Evolutionary conservation across 2,888 invertebrate species (phyloP), one percentile per base, ranked within the genome.

Genomic region (Drosophila atripex): DNA sequence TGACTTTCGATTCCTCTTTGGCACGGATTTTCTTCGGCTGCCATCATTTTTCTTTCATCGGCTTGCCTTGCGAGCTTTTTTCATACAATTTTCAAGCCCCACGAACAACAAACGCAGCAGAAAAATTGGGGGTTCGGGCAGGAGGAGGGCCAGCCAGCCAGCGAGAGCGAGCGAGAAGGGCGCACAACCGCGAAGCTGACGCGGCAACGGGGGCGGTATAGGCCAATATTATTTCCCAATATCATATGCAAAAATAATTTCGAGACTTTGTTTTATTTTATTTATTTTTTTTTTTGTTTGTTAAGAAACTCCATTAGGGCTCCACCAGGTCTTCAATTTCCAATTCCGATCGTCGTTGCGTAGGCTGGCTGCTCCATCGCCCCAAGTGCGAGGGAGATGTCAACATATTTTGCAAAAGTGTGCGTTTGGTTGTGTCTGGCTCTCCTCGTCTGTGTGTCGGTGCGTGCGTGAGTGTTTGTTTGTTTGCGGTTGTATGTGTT

Each of bases 1-100:
- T 32, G 53, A 65, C 64, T 64, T 65, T 53, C 65, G 64, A 53
- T 60, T 70, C 69, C 71, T 45, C 71, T 70, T 69, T 71, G 46
- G 49, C 43, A 45, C 49, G 60, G 53, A 38, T 60, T 70, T 60
- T 70, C 71, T 59, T 69, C 52, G 39, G 45, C 45, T 60, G 58
- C 58, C 45, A 52, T 58, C 70, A 69, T 70, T 70, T 58, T 70
- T 58, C 70, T 58, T 46, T 69, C 41, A 41, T 38, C 41, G 14
- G 58, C 54, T 54, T 30, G 54, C 54, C 53, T 32, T 54, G 23
- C 23, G 30, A 30, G 38, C 30, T 65, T 51, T 63, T 28, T 51
- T 35, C 16, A 35, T 35, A 16, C 65, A 45, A 35, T 64, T 64
- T 64, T 35, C 35, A 64, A 50, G 32, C 43, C 43, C 43, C 30